phyloP scores from a whole-genome alignment of 2,888 invertebrate species.

The Chymomyza amoena region DNA sequence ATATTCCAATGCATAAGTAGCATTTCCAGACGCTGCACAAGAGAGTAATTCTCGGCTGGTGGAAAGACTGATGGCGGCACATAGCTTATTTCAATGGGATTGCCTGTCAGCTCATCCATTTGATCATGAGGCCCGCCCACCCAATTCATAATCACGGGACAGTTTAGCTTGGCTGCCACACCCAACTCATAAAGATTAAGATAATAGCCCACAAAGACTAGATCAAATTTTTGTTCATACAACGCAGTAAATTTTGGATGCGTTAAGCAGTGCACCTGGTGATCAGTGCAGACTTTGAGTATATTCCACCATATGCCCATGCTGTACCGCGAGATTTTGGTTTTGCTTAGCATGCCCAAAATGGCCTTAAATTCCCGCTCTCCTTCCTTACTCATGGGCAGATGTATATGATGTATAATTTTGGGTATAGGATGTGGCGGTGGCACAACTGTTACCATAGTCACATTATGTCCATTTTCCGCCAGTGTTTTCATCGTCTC shows the following conservation, averaged over 20 bases:
- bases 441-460: slow-evolving; percentile 55
- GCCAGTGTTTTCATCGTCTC: slow-evolving; percentile 66
- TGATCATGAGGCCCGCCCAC: slow-evolving; percentile 50
- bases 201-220: slow-evolving; percentile 70
- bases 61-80: slow-evolving; percentile 46
- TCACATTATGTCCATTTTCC: slow-evolving; percentile 72
- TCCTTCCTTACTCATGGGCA: slow-evolving; percentile 41
- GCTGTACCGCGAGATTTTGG: slow-evolving; percentile 28
- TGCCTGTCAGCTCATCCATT: slow-evolving; percentile 58
- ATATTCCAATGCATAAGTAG: slow-evolving; percentile 6
- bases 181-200: slow-evolving; percentile 74
- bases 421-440: slow-evolving; percentile 51
- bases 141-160: slow-evolving; percentile 69
- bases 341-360: slow-evolving; percentile 29
- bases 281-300: slow-evolving; percentile 21
- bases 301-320: not conserved
- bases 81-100: slow-evolving; percentile 63
- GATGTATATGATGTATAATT: slow-evolving; percentile 57
- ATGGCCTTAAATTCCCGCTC: slow-evolving; percentile 15
- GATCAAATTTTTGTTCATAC: slow-evolving; percentile 68
- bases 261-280: slow-evolving; percentile 56
- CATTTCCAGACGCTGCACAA: slow-evolving; percentile 43
- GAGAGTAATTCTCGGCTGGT: slow-evolving; percentile 25
- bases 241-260: slow-evolving; percentile 59
- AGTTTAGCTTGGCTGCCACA: slow-evolving; percentile 71